Conservation (phyloP, 2,113 vertebrate species). For the Egretta garzetta region DNA sequence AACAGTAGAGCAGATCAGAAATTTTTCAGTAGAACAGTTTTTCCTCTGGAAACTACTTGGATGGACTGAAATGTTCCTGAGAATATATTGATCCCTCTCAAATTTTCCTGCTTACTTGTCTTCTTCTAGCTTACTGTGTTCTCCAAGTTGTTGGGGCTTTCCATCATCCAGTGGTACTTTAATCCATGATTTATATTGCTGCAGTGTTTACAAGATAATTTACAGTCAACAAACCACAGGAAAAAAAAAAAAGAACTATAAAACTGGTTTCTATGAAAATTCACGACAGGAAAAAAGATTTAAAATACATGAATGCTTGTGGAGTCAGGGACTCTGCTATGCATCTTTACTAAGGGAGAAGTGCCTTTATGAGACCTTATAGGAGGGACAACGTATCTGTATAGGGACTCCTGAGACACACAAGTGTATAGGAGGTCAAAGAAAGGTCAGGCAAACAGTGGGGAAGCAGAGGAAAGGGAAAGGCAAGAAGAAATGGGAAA, state of each 20-base stretch:
- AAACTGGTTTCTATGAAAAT: background rate
- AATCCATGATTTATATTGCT: background rate
- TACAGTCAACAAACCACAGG: background rate
- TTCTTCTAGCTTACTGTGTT: background rate
- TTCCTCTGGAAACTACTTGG: background rate
- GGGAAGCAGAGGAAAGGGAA: background rate
- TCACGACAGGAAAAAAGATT: background rate
- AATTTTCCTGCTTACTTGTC: background rate
- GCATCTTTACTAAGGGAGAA: background rate
- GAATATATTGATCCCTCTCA: background rate
- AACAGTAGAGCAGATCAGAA: slow-evolving; percentile 8
- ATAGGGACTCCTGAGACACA: background rate
- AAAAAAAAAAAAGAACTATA: background rate
- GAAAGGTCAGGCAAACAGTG: background rate
- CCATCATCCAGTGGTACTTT: background rate
- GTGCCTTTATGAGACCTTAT: background rate
- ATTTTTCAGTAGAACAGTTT: slow-evolving; percentile 46
- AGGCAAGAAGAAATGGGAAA: background rate
- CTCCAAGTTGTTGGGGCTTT: background rate
- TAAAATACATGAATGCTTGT: background rate
- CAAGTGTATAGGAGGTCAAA: background rate
- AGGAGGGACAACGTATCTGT: background rate
- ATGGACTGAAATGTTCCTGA: background rate
- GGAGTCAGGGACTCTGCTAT: background rate
- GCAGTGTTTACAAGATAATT: background rate